These are phyloP conservation scores for Bolborhynchus lineola DNA, from an alignment of 2,113 vertebrate genomes.

Conservation along the genomic window DNA sequence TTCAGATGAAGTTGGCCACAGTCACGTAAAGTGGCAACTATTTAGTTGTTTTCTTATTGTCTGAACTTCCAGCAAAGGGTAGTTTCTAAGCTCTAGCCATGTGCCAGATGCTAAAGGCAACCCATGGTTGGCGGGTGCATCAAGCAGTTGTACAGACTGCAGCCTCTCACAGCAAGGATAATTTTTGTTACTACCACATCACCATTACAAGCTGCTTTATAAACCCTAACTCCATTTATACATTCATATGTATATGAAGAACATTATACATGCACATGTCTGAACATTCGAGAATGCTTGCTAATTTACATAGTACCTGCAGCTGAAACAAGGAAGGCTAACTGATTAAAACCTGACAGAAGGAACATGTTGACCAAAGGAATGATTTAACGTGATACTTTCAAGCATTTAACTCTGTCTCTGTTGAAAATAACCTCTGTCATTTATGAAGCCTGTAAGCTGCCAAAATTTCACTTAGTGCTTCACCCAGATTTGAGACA, in stretches of 20 bases:
- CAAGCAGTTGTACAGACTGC: background rate
- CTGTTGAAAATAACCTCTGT: background rate
- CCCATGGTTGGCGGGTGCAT: background rate
- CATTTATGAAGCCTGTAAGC: background rate
- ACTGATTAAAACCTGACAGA: background rate
- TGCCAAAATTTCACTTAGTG: background rate
- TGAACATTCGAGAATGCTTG: background rate
- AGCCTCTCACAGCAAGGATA: background rate
- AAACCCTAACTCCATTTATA: background rate
- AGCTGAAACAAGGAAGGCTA: background rate
- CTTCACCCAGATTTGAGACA: background rate
- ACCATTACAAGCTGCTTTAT: background rate
- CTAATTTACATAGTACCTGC: background rate
- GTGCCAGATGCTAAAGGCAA: background rate
- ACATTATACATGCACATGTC: background rate
- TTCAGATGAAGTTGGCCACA: background rate
- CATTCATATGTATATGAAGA: background rate
- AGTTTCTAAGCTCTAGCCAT: background rate
- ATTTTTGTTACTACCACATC: background rate
- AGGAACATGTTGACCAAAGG: background rate
- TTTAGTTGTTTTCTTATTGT: rapidly evolving
- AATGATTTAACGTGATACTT: background rate
- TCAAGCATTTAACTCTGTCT: background rate
- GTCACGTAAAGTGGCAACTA: background rate
- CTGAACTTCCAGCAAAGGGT: background rate